Base-by-base conservation (phyloP, 2,113 vertebrate species). In the Callocephalon fimbriatum region DNA sequence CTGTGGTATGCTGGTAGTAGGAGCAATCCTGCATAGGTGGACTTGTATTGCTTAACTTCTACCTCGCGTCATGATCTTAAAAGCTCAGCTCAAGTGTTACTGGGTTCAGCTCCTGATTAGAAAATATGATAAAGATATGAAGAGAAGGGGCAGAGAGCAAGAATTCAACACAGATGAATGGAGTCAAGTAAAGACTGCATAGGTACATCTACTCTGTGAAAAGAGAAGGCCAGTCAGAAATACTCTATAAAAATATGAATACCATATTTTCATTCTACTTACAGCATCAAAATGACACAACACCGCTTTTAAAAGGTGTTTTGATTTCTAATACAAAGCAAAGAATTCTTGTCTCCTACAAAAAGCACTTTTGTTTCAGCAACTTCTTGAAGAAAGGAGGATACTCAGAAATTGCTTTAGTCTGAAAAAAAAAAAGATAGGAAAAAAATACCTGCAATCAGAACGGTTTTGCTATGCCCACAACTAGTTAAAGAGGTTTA, bases 1-100 rank as follows among this genome's bases (percentile, higher is more conserved):
- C 5, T 0, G 1, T 6, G 10, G 8, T 61, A 48, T 21, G 47
- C 44, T 66, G 65, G 73, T 45, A 62, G n/a, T 0, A 53, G 54
- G 5, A 67, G 20, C 51, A 54, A n/a, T 40, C 35, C 67, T 59
- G 61, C 31, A 18, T 0, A 16, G 13, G 10, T 35, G 35, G 90
- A 45, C 51, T 65, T 11, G 2, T 0, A 15, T 7, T 88, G 31
- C 35, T 21, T 65, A 47, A 37, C 59, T 84, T 71, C 42, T 16
- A 1, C 19, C 62, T 81, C 51, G 4, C 35, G 37, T 16, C 14
- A 18, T 27, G 5, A 74, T 26, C 37, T 88, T 15, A 32, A 6
- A 38, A 63, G 29, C 26, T 53, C 58, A 32, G 40, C 45, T 83
- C 63, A 44, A 4, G 37, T 61, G 17, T 32, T 67, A 23, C 12